phyloP scores from a whole-genome alignment of 2,888 invertebrate species.

The Acleris literana region DNA sequence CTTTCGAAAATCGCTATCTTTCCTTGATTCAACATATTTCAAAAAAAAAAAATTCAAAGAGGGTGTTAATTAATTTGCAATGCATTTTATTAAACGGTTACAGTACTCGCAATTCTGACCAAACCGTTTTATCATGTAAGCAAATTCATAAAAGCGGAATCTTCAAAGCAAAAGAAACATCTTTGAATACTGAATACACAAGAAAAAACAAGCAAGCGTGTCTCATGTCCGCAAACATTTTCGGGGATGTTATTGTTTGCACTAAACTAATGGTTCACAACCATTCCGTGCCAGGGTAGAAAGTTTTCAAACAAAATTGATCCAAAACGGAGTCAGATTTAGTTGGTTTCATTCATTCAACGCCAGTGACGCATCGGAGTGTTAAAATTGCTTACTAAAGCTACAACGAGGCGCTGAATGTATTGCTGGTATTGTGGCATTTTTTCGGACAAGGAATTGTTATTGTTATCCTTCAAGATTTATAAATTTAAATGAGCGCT shows the following conservation, averaged over 20 bases:
- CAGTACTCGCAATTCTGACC: background rate
- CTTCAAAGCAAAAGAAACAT: constrained; percentile 69
- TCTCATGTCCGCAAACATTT: constrained; percentile 75
- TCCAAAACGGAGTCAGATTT: no score
- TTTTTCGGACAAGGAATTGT: constrained; percentile 16
- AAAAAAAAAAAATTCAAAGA: no score
- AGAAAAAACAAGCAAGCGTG: constrained; percentile 60
- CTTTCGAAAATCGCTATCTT: no score
- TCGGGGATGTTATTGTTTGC: constrained; percentile 59
- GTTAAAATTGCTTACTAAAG: no score
- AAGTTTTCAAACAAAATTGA: constrained; percentile 6
- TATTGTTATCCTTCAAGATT: constrained; percentile 30
- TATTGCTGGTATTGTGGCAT: no score
- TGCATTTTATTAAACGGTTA: no score
- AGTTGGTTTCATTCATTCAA: no score
- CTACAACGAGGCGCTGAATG: no score
- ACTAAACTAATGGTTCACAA: constrained; percentile 62
- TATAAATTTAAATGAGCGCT: constrained; percentile 33
- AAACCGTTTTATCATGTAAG: constrained; percentile 7
- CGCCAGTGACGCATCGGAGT: no score
- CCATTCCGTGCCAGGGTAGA: constrained; percentile 38
- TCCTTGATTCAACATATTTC: no score
- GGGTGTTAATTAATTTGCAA: no score
- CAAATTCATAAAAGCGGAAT: constrained; percentile 49
- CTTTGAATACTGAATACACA: constrained; percentile 64